A percentile compares a stretch with the other conserved stretches of the same genome.
These are phyloP conservation scores for Pandion haliaetus DNA, from an alignment of 2,113 vertebrate genomes.

Conservation along the genomic window DNA sequence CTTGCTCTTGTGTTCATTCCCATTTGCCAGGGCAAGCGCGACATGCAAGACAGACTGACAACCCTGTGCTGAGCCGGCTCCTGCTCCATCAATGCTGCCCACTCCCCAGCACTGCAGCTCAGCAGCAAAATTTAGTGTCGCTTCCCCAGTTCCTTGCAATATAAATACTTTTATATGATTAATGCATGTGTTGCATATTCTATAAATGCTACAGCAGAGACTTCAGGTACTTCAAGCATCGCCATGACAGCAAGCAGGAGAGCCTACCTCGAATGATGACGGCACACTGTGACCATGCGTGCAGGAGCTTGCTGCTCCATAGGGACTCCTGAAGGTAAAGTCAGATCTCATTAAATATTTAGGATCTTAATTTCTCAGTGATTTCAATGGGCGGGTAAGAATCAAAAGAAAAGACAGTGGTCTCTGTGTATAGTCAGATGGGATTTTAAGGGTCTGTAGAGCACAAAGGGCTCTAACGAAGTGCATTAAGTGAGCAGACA, in stretches of 20 bases:
- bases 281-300: accelerated
- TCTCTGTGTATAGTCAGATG: not conserved
- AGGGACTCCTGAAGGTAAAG: not conserved
- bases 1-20: not conserved
- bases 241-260: not conserved
- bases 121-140: not conserved
- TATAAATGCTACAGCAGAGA: not conserved
- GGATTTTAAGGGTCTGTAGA: not conserved
- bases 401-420: not conserved
- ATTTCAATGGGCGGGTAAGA: not conserved
- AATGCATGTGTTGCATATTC: not conserved
- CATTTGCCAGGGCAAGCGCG: not conserved
- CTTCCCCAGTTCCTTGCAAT: not conserved
- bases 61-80: not conserved
- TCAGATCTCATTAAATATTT: not conserved
- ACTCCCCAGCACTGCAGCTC: not conserved
- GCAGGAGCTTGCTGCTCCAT: not conserved
- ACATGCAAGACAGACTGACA: not conserved
- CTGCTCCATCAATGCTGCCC: not conserved
- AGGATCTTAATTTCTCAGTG: not conserved
- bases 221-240: accelerated
- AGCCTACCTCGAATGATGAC: accelerated
- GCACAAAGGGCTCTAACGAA: not conserved
- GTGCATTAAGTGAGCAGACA: not conserved
- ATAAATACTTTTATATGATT: not conserved